Evolutionary conservation across 2,888 invertebrate species (phyloP).

Genomic region (Heliconius hortense): DNA sequence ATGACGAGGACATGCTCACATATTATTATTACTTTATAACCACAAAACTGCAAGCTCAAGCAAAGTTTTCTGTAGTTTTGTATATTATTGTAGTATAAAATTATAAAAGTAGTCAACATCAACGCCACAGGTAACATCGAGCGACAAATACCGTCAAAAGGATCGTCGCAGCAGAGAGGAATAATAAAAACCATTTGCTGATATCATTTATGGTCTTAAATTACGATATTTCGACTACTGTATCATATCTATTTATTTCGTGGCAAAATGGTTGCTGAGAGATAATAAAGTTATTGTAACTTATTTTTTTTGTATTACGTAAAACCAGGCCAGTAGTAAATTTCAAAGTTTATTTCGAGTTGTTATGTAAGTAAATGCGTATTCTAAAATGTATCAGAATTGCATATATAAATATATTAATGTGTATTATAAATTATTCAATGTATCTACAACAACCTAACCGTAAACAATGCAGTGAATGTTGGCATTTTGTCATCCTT

Average conservation of each 20-base stretch:
- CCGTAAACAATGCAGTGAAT: slow-evolving; percentile 2
- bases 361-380: neutral
- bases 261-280: neutral
- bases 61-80: slow-evolving; percentile 37
- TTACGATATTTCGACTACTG: neutral
- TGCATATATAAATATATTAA: slow-evolving; percentile 4
- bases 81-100: slow-evolving; percentile 35
- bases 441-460: neutral
- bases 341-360: neutral
- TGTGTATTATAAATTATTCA: neutral
- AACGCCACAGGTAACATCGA: slow-evolving; percentile 42
- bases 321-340: neutral
- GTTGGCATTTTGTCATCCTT: neutral
- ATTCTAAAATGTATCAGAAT: neutral
- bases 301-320: neutral
- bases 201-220: slow-evolving; percentile 33
- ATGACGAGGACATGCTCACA: slow-evolving; percentile 55
- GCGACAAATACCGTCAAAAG: slow-evolving; percentile 50
- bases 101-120: slow-evolving; percentile 37
- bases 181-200: slow-evolving; percentile 40
- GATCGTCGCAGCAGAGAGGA: slow-evolving; percentile 43
- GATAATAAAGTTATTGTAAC: neutral
- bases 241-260: neutral
- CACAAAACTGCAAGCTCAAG: slow-evolving; percentile 54
- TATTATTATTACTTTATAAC: slow-evolving; percentile 47